A percentile compares a stretch with the other conserved stretches of the same genome.
Conservation (phyloP, 2,888 invertebrate genomes). For the Xestobium rufovillosum region DNA sequence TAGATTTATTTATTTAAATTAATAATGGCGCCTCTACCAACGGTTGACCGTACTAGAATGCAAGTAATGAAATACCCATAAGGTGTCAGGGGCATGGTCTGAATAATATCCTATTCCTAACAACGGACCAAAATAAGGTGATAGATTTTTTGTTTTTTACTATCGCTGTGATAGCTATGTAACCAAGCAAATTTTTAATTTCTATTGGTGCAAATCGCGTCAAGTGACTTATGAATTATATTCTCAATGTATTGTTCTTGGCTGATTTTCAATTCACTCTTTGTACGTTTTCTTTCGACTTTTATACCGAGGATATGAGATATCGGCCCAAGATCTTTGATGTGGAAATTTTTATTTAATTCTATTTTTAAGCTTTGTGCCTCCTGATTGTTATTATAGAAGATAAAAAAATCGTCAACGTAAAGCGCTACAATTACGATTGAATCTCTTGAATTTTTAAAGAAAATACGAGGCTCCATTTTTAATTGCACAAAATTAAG, state of each 20-base stretch:
- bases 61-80: no score
- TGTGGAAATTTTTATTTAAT: slow-evolving; percentile 7
- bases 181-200: no score
- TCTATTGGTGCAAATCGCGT: slow-evolving; percentile 12
- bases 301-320: slow-evolving; percentile 16
- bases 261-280: slow-evolving; percentile 15
- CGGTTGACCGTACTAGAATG: no score
- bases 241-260: slow-evolving; percentile 16
- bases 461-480: slow-evolving; percentile 15
- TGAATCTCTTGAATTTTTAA: slow-evolving; percentile 10
- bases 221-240: slow-evolving; percentile 12
- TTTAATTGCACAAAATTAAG: slow-evolving; percentile 5
- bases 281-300: slow-evolving; percentile 12
- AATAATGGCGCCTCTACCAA: no score
- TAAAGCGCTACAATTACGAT: slow-evolving; percentile 14
- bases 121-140: no score
- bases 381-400: slow-evolving; percentile 15
- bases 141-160: no score
- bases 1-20: no score
- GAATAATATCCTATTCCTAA: no score
- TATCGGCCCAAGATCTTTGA: slow-evolving; percentile 15
- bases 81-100: no score
- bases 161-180: no score
- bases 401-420: slow-evolving; percentile 17
- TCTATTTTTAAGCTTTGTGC: slow-evolving; percentile 11